A percentile compares a stretch with the other conserved stretches of the same genome.
These are phyloP conservation scores for Lycocerus yunnanus DNA, from an alignment of 2,888 invertebrate species.

Conservation along the genomic window DNA sequence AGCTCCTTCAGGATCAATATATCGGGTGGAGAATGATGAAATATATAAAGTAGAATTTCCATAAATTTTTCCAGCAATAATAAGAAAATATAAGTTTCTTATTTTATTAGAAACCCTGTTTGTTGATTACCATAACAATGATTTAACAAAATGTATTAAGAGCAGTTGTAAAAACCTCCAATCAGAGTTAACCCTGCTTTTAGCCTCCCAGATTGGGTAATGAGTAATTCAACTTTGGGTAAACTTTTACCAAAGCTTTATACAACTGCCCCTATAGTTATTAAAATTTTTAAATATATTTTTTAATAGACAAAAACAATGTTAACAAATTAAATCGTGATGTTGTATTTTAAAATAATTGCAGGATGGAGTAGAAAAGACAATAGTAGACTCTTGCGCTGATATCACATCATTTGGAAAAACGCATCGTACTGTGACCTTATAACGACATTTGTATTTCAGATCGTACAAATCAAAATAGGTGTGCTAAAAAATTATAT, in stretches of 20 bases:
- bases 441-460: constrained; percentile 62
- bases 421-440: constrained; percentile 59
- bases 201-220: too few species aligned
- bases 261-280: too few species aligned
- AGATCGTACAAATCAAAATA: constrained; percentile 63
- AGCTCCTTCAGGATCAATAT: neutral
- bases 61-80: neutral
- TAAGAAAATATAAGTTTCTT: neutral
- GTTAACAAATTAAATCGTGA: constrained; percentile 35
- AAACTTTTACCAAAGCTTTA: too few species aligned
- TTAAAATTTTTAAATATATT: neutral
- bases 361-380: constrained; percentile 61
- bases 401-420: constrained; percentile 42
- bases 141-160: neutral
- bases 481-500: constrained; percentile 56
- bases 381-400: constrained; percentile 57
- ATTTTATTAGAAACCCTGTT: neutral
- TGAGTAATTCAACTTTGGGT: too few species aligned
- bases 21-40: neutral
- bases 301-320: neutral
- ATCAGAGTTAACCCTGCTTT: too few species aligned
- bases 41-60: neutral
- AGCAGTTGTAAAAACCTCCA: too few species aligned
- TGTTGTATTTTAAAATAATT: constrained; percentile 40
- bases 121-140: neutral